These are phyloP conservation scores for Sebastes variabilis DNA, from an alignment of 2,797 vertebrate species.

Conservation along the genomic window DNA sequence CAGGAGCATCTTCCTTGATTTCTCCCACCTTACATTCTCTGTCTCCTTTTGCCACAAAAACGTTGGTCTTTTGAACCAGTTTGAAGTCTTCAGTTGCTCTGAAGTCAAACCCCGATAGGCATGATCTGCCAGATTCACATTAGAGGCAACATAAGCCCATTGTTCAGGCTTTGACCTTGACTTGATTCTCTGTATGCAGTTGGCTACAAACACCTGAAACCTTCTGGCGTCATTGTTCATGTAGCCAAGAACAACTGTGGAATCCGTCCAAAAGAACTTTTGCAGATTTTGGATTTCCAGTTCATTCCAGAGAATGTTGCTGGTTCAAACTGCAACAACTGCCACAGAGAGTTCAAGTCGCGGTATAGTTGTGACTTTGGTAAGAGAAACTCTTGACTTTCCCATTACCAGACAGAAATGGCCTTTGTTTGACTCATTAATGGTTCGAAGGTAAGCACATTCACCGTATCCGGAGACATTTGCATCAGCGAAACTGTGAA, in stretches of 20 bases:
- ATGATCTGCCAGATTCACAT: conserved; percentile 21
- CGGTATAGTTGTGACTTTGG: conserved; percentile 20
- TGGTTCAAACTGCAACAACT: neutral
- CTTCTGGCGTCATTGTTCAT: neutral
- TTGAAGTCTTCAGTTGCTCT: conserved; percentile 21
- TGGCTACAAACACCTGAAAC: conserved; percentile 16
- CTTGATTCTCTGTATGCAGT: conserved; percentile 23
- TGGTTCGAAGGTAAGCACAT: conserved; percentile 28
- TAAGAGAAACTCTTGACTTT: conserved; percentile 33
- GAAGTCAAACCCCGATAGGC: conserved; percentile 20
- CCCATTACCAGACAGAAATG: conserved; percentile 43
- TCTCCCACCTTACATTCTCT: too few species aligned
- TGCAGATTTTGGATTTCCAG: neutral
- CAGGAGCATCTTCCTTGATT: too few species aligned
- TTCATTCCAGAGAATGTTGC: neutral
- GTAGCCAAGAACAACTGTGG: neutral
- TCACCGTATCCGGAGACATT: conserved; percentile 13
- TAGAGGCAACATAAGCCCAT: conserved; percentile 31
- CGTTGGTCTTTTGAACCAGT: neutral
- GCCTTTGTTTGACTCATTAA: conserved; percentile 4
- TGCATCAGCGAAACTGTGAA: conserved; percentile 26
- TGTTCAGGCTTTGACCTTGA: conserved; percentile 37
- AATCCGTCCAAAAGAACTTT: neutral
- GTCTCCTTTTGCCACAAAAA: too few species aligned
- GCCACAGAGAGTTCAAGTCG: neutral